Percentiles rank a stretch among this genome's conserved stretches.
Conservation (phyloP, 2,113 vertebrate species). For the Aramus guarauna region DNA sequence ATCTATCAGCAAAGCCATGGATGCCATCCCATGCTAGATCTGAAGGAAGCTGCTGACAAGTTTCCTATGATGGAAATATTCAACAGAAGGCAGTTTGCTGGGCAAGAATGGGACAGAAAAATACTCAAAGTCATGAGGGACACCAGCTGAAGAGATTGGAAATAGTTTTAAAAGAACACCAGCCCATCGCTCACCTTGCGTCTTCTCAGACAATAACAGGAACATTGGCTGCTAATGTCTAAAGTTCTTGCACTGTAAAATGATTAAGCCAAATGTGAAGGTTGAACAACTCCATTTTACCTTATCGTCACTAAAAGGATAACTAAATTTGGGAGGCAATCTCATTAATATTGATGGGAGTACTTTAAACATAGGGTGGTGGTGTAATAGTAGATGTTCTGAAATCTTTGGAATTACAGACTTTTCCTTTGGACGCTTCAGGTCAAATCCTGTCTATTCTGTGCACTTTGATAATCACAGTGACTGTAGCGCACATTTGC, state of each 20-base stretch:
- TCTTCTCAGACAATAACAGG: not conserved
- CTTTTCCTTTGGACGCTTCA: not conserved
- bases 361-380: not conserved
- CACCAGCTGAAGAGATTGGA: not conserved
- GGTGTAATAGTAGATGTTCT: not conserved
- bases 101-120: not conserved
- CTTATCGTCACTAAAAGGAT: not conserved
- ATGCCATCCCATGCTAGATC: not conserved
- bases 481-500: not conserved
- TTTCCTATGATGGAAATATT: not conserved
- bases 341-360: not conserved
- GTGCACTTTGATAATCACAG: not conserved
- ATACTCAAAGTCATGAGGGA: not conserved
- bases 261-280: not conserved
- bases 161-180: not conserved
- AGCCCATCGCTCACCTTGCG: rapidly evolving
- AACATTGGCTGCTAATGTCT: not conserved
- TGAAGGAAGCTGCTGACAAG: not conserved
- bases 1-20: not conserved
- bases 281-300: not conserved
- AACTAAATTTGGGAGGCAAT: not conserved
- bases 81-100: not conserved
- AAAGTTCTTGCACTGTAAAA: not conserved
- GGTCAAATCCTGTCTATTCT: not conserved
- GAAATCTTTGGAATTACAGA: not conserved